Base-by-base conservation (phyloP, 1,140 invertebrate genomes). In the Penaeus chinensis region DNA sequence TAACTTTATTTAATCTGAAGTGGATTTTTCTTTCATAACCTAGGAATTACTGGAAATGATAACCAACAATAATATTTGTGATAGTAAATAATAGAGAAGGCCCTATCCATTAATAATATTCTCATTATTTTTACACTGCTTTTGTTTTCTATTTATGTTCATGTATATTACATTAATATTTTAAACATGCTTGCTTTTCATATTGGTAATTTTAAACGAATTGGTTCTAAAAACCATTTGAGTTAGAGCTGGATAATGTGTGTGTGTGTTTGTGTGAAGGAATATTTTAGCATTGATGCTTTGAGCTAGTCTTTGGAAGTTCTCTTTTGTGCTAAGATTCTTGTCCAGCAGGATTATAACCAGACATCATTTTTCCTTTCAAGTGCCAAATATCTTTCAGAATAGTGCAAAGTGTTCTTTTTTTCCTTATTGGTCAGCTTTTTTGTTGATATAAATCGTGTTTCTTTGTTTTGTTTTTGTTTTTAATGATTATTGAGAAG, bases 351-450 rank as follows among this genome's bases (percentile, higher is more conserved):
- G 19, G 19, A 20, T 24, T 8, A 24, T 20, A 77, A 77, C 27
- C 42, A 37, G 74, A 27, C 74, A 77, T 84, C 22, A 60, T 60
- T 77, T 80, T 66, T 65, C 62, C 77, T 54, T 79, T 86, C 37
- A 86, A 86, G 84, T 86, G 84, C 84, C 84, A 86, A 86, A 86
- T 86, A 32, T 42, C 69, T 86, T 80, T 63, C 62, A 69, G 24
- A 63, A 61, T 27, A 78, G 74, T 78, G 69, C 69, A 47, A 42
- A 83, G 37, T 60, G 16, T 66, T 27, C 32, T 65, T 80, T n/a
- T n/a, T 37, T 62, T 42, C 60, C 47, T 10, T 47, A 62, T n/a
- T 71, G 19, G 69, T 69, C 42, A 63, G 81, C 47, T 82, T 27
- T 65, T 65, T 20, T 69, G 13, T 82, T 77, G 76, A 37, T 77